phyloP scores from a whole-genome alignment of 2,888 invertebrate genomes.

The Hoplodrina ambigua region DNA sequence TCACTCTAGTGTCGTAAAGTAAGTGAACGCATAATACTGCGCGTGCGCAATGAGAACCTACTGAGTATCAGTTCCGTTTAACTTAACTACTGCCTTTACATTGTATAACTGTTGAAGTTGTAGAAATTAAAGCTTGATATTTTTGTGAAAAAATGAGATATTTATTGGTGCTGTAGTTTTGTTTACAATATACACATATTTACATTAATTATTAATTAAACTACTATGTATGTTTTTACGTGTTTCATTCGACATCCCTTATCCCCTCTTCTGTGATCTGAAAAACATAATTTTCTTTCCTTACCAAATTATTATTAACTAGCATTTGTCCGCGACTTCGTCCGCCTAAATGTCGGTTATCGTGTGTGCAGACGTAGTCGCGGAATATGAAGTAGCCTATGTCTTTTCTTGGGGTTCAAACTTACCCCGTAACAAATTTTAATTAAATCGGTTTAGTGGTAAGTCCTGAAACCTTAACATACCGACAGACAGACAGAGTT shows the following conservation, averaged over 20 bases:
- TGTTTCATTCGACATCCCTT: constrained; percentile 82
- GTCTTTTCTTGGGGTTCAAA: too few species aligned
- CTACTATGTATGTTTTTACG: constrained; percentile 82
- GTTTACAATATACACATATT: constrained; percentile 83
- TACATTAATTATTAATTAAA: constrained; percentile 86
- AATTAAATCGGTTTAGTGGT: too few species aligned
- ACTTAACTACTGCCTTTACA: constrained; percentile 81
- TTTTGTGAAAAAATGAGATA: constrained; percentile 88
- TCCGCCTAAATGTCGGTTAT: too few species aligned
- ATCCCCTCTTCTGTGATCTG: constrained; percentile 89
- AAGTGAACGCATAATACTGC: constrained; percentile 76
- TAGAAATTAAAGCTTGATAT: constrained; percentile 86
- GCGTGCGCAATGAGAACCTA: constrained; percentile 65
- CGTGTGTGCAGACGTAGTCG: too few species aligned
- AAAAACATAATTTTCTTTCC: constrained; percentile 15
- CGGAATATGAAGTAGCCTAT: too few species aligned
- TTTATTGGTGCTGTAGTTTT: constrained; percentile 90
- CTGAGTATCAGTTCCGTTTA: constrained; percentile 62
- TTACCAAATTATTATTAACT: neutral
- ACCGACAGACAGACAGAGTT: too few species aligned
- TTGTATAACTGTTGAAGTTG: constrained; percentile 85
- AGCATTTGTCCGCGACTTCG: too few species aligned
- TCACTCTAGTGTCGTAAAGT: constrained; percentile 87
- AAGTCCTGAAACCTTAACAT: too few species aligned
- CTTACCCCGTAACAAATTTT: too few species aligned